A percentile compares a stretch with the other conserved stretches of the same genome.
Conservation (phyloP, 2,888 invertebrate species). For the Acleris cristana region DNA sequence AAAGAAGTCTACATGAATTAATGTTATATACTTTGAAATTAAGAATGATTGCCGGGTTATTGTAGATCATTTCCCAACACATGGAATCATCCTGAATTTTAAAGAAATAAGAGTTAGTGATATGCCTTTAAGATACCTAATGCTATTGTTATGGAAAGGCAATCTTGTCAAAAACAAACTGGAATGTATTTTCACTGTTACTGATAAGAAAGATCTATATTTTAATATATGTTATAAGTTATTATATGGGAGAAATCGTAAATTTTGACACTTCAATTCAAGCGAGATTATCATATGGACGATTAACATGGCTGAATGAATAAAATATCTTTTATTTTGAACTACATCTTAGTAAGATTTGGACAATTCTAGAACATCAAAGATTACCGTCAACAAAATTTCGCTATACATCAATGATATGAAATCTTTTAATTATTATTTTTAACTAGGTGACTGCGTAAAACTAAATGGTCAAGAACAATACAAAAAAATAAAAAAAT, state of each 20-base stretch:
- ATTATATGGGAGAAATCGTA: neutral
- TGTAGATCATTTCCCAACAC: neutral
- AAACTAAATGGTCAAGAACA: conserved; percentile 42
- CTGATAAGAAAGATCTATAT: conserved; percentile 7
- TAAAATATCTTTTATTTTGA: no score
- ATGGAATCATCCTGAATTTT: conserved; percentile 36
- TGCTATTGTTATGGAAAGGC: conserved; percentile 25
- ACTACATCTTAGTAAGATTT: no score
- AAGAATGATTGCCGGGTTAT: neutral
- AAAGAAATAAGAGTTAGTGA: conserved; percentile 54
- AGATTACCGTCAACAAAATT: no score
- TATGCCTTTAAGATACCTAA: conserved; percentile 54
- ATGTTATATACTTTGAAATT: no score
- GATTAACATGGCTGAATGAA: no score
- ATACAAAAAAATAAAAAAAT: conserved; percentile 42
- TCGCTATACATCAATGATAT: neutral
- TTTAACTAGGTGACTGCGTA: conserved; percentile 32
- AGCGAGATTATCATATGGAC: no score
- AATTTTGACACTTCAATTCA: neutral
- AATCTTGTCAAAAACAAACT: conserved; percentile 35
- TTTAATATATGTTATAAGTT: neutral
- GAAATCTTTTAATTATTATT: conserved; percentile 17
- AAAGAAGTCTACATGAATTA: neutral
- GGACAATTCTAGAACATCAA: no score
- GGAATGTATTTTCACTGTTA: conserved; percentile 41